Evolutionary conservation across 1,140 invertebrate species (phyloP).

Genomic region (Procambarus clarkii): DNA sequence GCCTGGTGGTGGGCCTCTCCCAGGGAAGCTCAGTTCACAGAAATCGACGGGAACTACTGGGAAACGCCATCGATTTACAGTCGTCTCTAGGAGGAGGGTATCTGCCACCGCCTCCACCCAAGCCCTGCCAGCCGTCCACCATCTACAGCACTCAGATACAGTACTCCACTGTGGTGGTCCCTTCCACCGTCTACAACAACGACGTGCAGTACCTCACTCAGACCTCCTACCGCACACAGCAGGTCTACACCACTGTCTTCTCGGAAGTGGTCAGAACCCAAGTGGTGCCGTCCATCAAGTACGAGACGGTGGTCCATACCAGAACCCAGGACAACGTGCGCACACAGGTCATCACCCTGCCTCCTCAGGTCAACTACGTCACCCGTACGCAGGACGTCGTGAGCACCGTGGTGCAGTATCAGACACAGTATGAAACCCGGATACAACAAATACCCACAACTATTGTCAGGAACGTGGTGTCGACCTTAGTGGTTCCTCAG

Average conservation of each 20-base stretch:
- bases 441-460: slow-evolving; percentile 53
- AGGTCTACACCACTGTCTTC: slow-evolving; percentile 38
- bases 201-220: slow-evolving; percentile 53
- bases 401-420: slow-evolving; percentile 41
- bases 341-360: slow-evolving; percentile 58
- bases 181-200: slow-evolving; percentile 60
- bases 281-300: slow-evolving; percentile 36
- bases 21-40: slow-evolving; percentile 11
- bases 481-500: slow-evolving; percentile 48
- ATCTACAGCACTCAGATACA: slow-evolving; percentile 51
- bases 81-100: slow-evolving; percentile 11
- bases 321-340: slow-evolving; percentile 8
- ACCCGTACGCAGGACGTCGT: slow-evolving; percentile 51
- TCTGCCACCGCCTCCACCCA: slow-evolving; percentile 20
- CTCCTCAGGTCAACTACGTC: slow-evolving; percentile 60
- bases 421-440: slow-evolving; percentile 41
- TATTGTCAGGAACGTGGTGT: slow-evolving; percentile 56
- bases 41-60: slow-evolving; percentile 26
- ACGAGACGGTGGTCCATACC: slow-evolving; percentile 38
- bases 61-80: slow-evolving; percentile 26
- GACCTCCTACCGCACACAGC: slow-evolving; percentile 30
- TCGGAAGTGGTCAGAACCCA: slow-evolving; percentile 53
- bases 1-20: slow-evolving; percentile 8
- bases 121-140: slow-evolving; percentile 40
- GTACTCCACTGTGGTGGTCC: slow-evolving; percentile 57